Conservation (phyloP, 2,113 vertebrate genomes). For the Indri indri region DNA sequence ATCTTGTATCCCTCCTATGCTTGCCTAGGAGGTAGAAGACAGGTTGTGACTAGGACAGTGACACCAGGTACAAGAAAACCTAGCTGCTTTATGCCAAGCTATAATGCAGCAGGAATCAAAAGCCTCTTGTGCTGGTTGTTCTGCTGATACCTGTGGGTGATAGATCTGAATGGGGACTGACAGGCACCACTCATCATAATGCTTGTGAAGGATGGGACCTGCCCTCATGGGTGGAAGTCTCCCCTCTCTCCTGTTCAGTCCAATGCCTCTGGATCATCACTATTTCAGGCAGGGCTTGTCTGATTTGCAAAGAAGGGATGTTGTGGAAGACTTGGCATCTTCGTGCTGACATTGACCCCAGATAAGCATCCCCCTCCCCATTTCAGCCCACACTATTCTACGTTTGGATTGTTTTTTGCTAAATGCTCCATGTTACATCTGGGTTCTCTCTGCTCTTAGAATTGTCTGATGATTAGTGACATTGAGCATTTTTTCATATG, state of each 20-base stretch:
- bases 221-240: background rate
- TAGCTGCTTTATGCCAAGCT: background rate
- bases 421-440: background rate
- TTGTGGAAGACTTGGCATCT: background rate
- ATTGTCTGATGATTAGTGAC: background rate
- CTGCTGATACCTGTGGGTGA: background rate
- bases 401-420: background rate
- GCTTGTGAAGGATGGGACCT: background rate
- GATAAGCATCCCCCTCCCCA: too few species aligned
- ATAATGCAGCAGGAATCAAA: background rate
- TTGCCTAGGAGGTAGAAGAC: background rate
- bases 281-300: background rate
- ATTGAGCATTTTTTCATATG: too few species aligned
- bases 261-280: background rate
- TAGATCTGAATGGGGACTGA: background rate
- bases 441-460: background rate
- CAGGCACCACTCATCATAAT: fast-evolving
- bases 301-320: background rate
- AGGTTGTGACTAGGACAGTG: background rate
- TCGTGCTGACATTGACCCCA: background rate
- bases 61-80: background rate
- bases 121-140: background rate
- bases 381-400: background rate
- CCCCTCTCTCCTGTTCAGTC: background rate
- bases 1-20: background rate